Base-by-base conservation (phyloP, 2,888 invertebrate species). In the Caradrina clavipalpis region DNA sequence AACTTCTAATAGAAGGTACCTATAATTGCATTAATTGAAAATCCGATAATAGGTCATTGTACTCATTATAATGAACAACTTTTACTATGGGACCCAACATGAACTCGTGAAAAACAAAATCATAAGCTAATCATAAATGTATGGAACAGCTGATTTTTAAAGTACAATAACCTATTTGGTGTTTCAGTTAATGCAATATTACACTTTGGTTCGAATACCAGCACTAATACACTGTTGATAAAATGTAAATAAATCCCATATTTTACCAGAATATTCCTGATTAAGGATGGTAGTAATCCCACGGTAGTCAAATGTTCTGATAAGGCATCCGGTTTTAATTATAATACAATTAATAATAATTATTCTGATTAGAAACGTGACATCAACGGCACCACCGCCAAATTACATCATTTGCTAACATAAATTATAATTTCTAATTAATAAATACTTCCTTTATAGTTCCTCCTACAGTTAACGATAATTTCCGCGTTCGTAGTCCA, bases 221-320 rank as follows among this genome's bases (percentile, higher is more conserved):
- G 35, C 35, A 35, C 7, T 35, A 35, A 35, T 35, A 35, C 35
- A 35, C 8, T 35, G 8, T 35, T 45, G 31, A 45, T 45, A 31
- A 31, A 35, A 35, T 35, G 31, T 4, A 60, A 64, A 39, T 39
- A n/a, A 49, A 47, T 35, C 21, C 6, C 11, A 13, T 59, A 31
- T 31, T 60, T 17, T 21, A 51, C 15, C 42, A 59, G n/a, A 59
- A 71, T 42, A 71, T 35, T 50, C n/a, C 11, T 39, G 19, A 73
- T 73, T 63, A 47, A 11, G 35, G 73, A 64, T 54, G 53, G 7
- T 11, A 49, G 13, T 35, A 74, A 67, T 42, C 47, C 47, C 67
- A 55, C 42, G n/a, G 22, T 45, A 69, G 42, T 39, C 35, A 45
- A 72, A 58, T 35, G 47, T 21, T 58, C 53, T 42, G 66, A 47